Evolutionary conservation across 2,888 invertebrate species (phyloP), one percentile per base, ranked within the genome.

Genomic region (Chymomyza procnemis): DNA sequence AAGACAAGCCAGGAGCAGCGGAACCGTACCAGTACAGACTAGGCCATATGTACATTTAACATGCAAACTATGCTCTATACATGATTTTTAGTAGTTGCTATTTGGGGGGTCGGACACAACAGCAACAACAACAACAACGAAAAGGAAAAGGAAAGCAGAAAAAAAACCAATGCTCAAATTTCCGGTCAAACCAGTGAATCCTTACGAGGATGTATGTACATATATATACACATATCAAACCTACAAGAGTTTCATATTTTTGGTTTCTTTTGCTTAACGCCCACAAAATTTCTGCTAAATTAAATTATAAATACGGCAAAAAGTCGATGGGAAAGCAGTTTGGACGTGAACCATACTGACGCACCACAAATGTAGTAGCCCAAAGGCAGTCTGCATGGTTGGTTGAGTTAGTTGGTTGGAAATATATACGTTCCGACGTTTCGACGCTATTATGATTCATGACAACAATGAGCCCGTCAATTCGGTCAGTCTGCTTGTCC

Each of bases 201-300:
- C 83, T 80, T 86, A 86, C 70, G 73, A 74, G 66, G 67, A 63
- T 50, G 14, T 47, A 18, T 18, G 50, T 50, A 26, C 26, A 22
- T 4, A 22, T 2, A 22, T 4, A 22, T 4, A 22, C 67, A 55
- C 41, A 57, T 69, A 71, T 72, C 46, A 22, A 41, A 71, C 70
- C 70, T 76, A 64, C 41, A 16, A 47, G 58, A 65, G 47, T 61
- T 61, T 50, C 54, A 59, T 52, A 73, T 71, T 75, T 71, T 19
- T 73, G 71, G 78, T 80, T 74, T 67, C 56, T 69, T 74, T 80
- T 64, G 76, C 74, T 69, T 62, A 80, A 81, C 83, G 80, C 87
- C 85, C 87, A 76, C 84, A 85, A 83, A 81, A 81, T 83, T 83
- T 85, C 82, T 81, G 85, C 85, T 83, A 82, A 83, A 83, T 83